These are phyloP conservation scores for Drosophila stalkeri DNA, from an alignment of 2,888 invertebrate species.

Conservation along the genomic window DNA sequence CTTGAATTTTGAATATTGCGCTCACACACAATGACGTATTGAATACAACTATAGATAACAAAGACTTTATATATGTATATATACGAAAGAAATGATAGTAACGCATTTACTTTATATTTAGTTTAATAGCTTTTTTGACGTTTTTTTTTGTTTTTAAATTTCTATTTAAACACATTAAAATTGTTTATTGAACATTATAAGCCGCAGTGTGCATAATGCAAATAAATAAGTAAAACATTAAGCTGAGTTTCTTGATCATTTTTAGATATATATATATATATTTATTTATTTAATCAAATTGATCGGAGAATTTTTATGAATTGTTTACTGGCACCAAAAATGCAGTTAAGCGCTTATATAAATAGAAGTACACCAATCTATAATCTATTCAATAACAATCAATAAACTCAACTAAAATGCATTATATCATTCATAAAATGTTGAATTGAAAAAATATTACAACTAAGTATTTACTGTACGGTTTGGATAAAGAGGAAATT, in stretches of 20 bases:
- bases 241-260: constrained; percentile 78
- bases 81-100: constrained; percentile 33
- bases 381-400: constrained; percentile 66
- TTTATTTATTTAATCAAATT: constrained; percentile 10
- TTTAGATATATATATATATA: constrained; percentile 8
- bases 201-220: constrained; percentile 85
- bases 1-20: constrained; percentile 34
- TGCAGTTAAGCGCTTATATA: constrained; percentile 67
- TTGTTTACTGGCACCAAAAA: constrained; percentile 55
- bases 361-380: constrained; percentile 68
- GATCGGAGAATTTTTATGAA: constrained; percentile 12
- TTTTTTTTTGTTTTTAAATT: constrained; percentile 41
- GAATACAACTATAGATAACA: constrained; percentile 26
- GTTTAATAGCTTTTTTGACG: constrained; percentile 45
- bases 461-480: constrained; percentile 79
- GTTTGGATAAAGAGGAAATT: constrained; percentile 85
- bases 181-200: constrained; percentile 78
- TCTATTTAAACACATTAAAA: constrained; percentile 60
- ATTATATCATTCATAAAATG: constrained; percentile 75
- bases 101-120: constrained; percentile 47
- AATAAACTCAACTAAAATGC: constrained; percentile 82
- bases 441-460: constrained; percentile 78
- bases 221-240: constrained; percentile 81
- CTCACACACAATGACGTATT: constrained; percentile 42
- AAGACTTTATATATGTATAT: constrained; percentile 9